phyloP scores from a whole-genome alignment of 2,888 invertebrate genomes.

The Seira sanloemensis region DNA sequence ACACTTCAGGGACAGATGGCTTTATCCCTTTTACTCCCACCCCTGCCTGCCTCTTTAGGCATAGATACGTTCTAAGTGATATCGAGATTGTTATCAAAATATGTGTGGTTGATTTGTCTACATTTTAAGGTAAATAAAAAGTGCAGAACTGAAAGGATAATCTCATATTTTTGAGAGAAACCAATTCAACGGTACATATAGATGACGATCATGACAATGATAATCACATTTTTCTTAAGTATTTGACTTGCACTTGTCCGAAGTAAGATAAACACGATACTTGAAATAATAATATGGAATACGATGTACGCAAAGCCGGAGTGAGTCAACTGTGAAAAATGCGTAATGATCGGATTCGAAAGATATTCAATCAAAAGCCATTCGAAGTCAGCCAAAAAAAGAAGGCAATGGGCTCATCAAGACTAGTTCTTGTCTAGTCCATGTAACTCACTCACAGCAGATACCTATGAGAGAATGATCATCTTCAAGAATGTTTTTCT shows the following conservation, averaged over 20 bases:
- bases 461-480: background rate
- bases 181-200: background rate
- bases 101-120: too few relatives aligned
- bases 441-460: background rate
- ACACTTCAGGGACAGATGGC: background rate
- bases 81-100: too few relatives aligned
- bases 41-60: too few relatives aligned
- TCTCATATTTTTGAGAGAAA: too few relatives aligned
- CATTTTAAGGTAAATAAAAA: too few relatives aligned
- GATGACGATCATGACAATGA: background rate
- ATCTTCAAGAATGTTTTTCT: background rate
- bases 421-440: background rate
- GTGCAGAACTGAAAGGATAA: too few relatives aligned
- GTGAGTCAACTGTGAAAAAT: background rate
- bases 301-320: background rate
- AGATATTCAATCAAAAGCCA: background rate
- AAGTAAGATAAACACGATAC: too few relatives aligned
- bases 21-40: background rate
- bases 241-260: background rate
- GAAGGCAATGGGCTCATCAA: background rate
- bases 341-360: background rate
- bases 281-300: background rate
- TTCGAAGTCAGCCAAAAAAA: background rate
- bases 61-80: too few relatives aligned
- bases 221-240: background rate